Base-by-base conservation (phyloP, 2,113 vertebrate species). In the Sprattus sprattus region DNA sequence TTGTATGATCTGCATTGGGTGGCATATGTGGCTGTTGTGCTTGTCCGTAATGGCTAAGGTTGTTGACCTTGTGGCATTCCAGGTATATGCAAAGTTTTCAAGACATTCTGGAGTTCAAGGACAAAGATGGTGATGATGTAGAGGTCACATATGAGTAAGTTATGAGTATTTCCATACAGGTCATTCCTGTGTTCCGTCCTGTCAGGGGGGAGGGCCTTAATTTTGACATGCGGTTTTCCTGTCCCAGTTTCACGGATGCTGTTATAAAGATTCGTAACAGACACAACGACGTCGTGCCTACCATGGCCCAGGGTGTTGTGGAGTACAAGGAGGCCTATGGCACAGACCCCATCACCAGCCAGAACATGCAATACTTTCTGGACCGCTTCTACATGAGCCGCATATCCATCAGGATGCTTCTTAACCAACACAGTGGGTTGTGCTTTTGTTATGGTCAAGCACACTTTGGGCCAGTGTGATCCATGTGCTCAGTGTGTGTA, bases 361-460 rank as follows among this genome's bases (percentile, higher is more conserved):
- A 99, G 88, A 99, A 99, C 0, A 96, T 99, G 88, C 98, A 99
- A 94, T 99, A 99, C 91, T 99, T 99, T 86, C 93, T 99, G 89
- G 98, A 99, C 90, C 97, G 98, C 84, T 99, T 99, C 95, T 99
- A 97, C 93, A 99, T 99, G 97, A 99, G 98, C 90, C 96, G 98
- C 87, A 99, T 99, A 90, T 99, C 98, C 90, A 99, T 99, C 93
- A 93, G 98, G 91, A 99, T 99, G 98, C 92, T 99, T 88, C 96
- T 99, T 47, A 99, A 99, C 94, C 98, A 99, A 91, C 98, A 99
- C 94, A 98, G 98, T 99, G 92, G 96, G 98, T 28, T 32, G 13
- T 49, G 20, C 22, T n/a, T 60, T 60, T 60, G 54, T 6, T 18
- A 22, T 60, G 4, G 54, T 28, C 22, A 11, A 28, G 64, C 39